Evolutionary conservation across 2,888 invertebrate species (phyloP).

Genomic region (Lasioglossum vierecki): DNA sequence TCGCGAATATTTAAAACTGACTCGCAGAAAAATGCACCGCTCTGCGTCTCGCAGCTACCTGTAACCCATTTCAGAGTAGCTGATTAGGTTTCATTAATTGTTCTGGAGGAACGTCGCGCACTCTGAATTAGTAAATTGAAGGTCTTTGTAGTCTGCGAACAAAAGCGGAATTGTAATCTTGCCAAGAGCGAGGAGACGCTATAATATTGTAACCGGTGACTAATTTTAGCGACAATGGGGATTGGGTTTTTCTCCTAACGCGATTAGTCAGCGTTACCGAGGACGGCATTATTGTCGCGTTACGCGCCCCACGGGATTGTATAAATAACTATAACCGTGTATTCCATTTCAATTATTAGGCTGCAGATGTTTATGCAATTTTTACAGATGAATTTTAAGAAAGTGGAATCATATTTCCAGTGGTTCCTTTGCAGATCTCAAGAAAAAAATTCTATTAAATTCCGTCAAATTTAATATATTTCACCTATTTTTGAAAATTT

Average conservation of each 20-base stretch:
- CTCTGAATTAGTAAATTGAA: slow-evolving; percentile 33
- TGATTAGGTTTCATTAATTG: slow-evolving; percentile 54
- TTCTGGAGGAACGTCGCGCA: slow-evolving; percentile 27
- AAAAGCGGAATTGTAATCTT: slow-evolving; percentile 46
- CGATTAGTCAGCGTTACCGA: slow-evolving; percentile 33
- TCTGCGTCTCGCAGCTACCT: not conserved
- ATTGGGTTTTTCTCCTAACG: slow-evolving; percentile 34
- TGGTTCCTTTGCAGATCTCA: too few species aligned
- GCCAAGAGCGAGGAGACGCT: slow-evolving; percentile 45
- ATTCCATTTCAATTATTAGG: not conserved
- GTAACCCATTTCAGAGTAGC: slow-evolving; percentile 17
- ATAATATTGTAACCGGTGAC: slow-evolving; percentile 47
- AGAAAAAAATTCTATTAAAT: too few species aligned
- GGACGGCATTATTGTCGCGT: not conserved
- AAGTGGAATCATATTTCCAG: too few species aligned
- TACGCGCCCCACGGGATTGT: not conserved
- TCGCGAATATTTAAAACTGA: not conserved
- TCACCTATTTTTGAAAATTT: too few species aligned
- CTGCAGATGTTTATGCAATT: too few species aligned
- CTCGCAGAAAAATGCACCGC: not conserved
- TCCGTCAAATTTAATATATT: too few species aligned
- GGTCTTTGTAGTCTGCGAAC: slow-evolving; percentile 43
- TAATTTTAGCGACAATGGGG: slow-evolving; percentile 53
- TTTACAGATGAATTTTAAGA: too few species aligned
- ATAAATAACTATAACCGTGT: not conserved